Conservation (phyloP, 2,888 invertebrate species). For the Shargacucullia verbasci region DNA sequence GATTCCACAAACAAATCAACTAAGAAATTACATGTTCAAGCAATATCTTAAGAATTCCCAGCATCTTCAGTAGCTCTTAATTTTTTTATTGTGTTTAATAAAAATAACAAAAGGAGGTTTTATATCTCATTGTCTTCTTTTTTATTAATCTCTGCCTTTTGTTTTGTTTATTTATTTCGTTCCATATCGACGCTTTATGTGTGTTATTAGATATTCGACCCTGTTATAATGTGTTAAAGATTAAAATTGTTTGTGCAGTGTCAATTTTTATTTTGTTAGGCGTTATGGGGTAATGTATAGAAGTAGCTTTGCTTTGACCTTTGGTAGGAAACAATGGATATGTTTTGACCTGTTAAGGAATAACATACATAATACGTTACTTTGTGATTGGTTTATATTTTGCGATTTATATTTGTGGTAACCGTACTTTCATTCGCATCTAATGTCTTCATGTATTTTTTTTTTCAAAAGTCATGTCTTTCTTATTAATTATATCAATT, state of each 20-base stretch:
- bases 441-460: too few relatives aligned
- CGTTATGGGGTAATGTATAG: conserved; percentile 21
- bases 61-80: conserved; percentile 32
- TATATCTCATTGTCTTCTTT: conserved; percentile 52
- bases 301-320: conserved; percentile 17
- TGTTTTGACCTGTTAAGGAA: conserved; percentile 11
- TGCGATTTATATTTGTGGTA: too few relatives aligned
- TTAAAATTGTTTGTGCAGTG: conserved; percentile 1
- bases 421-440: too few relatives aligned
- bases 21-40: conserved; percentile 13
- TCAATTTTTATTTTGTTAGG: conserved; percentile 17
- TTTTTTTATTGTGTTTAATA: conserved; percentile 56
- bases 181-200: conserved; percentile 29
- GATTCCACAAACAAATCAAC: conserved; percentile 8
- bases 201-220: conserved; percentile 10
- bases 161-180: conserved; percentile 46
- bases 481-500: too few relatives aligned
- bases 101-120: conserved; percentile 54
- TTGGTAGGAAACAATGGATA: conserved; percentile 2
- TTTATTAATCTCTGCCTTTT: conserved; percentile 55
- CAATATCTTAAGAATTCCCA: conserved; percentile 37
- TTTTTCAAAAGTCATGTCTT: too few relatives aligned
- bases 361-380: not conserved
- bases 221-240: rapidly evolving
- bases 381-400: not conserved